Conservation (phyloP, 1,140 invertebrate genomes). For the Pseudomyrmex pallidus region DNA sequence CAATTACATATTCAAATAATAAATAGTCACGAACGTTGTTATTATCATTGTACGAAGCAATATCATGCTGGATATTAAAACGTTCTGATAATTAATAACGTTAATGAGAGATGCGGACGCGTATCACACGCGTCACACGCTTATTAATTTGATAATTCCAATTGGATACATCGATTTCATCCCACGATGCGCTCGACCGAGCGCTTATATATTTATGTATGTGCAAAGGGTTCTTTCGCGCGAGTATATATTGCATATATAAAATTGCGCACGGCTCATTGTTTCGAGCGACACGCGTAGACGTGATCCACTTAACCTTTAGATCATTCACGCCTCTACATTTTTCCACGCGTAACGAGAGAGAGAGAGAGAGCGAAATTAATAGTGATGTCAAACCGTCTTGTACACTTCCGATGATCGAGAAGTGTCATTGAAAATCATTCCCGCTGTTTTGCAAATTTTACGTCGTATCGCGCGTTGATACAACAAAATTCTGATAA, state of each 20-base stretch:
- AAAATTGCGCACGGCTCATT: constrained; percentile 29
- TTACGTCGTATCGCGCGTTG: not conserved
- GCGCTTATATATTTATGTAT: not conserved
- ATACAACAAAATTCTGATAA: constrained; percentile 18
- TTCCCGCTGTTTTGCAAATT: constrained; percentile 7
- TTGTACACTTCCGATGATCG: not conserved
- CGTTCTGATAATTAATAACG: constrained; percentile 16
- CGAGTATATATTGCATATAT: constrained; percentile 2
- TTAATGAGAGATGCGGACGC: not conserved
- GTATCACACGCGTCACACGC: not conserved
- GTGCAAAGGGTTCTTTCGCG: not conserved
- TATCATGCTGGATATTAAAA: not conserved
- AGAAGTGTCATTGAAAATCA: constrained; percentile 7
- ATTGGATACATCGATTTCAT: constrained; percentile 25
- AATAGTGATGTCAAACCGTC: constrained; percentile 37
- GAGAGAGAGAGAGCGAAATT: not conserved
- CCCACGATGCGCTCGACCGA: not conserved
- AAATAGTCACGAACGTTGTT: too few species aligned
- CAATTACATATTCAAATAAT: too few species aligned
- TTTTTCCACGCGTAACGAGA: constrained; percentile 22
- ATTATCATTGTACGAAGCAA: not conserved
- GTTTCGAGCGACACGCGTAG: constrained; percentile 18
- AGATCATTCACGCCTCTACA: constrained; percentile 3
- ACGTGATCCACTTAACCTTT: constrained; percentile 30
- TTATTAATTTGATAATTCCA: constrained; percentile 40